Evolutionary conservation across 1,140 invertebrate genomes (phyloP), one percentile per base, ranked within the genome.

Genomic region (Nebria ingens): DNA sequence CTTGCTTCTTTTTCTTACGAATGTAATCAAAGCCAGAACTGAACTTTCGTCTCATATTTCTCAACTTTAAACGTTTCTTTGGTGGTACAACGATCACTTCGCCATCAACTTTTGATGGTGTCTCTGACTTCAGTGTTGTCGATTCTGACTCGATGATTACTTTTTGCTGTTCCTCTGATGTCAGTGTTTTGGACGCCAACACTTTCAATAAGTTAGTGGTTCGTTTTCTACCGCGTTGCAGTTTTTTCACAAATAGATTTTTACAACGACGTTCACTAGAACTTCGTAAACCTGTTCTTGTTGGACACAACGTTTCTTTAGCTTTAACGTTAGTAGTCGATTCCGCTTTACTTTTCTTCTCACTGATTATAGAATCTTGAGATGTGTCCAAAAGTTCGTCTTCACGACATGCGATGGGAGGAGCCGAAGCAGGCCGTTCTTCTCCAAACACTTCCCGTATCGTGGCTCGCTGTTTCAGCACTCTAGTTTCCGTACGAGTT

Each of bases 1-100:
- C 59, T 1, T 75, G 73, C 57, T 83, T 86, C 68, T 92, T 92
- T 76, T 92, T 91, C 62, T 91, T 91, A 12, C 88, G 72, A 40
- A 92, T 90, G 57, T 91, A 93, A 73, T 92, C 90, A 69, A 93
- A 92, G 2, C 90, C 87, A 4, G 84, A 85, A 53, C 83, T 81
- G 57, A 84, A 76, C 71, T 83, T 77, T 23, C 83, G 68, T 17
- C 83, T 70, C 4, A 76, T 73, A 29, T 72, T 76, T 54, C 74
- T 71, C 2, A 77, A 65, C 61, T 79, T 80, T 40, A 72, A 68
- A 22, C 65, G 59, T 52, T 76, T 78, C 60, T 76, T 76, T 51
- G 71, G 72, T 21, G 58, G 64, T 1, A 52, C 55, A 42, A 67
- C 61, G 4, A 54, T 62, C 3, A 64, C 64, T 3, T 74, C 71